These are phyloP conservation scores for Sarcophaga carnaria DNA, from an alignment of 2,888 invertebrate species.

Conservation along the genomic window DNA sequence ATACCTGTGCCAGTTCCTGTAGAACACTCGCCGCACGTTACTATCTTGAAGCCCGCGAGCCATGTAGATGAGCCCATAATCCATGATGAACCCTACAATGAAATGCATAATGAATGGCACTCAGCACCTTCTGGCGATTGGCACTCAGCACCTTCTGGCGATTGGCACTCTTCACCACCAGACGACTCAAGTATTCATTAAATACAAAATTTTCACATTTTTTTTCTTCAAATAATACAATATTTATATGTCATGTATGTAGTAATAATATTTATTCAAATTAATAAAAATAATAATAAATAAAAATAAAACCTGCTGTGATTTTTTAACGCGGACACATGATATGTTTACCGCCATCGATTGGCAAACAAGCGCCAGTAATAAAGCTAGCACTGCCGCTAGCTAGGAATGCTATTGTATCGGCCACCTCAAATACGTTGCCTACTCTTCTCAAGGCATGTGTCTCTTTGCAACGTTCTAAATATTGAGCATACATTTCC, in stretches of 20 bases:
- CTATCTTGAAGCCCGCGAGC: slow-evolving; percentile 45
- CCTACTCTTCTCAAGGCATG: slow-evolving; percentile 95
- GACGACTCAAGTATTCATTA: neutral
- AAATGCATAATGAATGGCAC: slow-evolving; percentile 55
- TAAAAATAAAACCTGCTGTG: neutral
- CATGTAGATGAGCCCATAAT: slow-evolving; percentile 37
- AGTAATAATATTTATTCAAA: neutral
- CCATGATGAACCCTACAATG: slow-evolving; percentile 45
- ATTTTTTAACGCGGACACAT: slow-evolving; percentile 86
- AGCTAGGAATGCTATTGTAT: slow-evolving; percentile 93
- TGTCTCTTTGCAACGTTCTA: slow-evolving; percentile 90
- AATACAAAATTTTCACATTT: neutral
- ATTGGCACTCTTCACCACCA: slow-evolving; percentile 48
- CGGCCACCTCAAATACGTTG: slow-evolving; percentile 90
- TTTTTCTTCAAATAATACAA: neutral
- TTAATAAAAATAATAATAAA: neutral
- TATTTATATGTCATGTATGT: neutral
- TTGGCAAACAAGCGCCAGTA: slow-evolving; percentile 87
- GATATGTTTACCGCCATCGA: slow-evolving; percentile 85
- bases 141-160: slow-evolving; percentile 42
- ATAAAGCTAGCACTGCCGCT: slow-evolving; percentile 88
- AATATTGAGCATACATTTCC: slow-evolving; percentile 88
- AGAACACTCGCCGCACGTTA: slow-evolving; percentile 39
- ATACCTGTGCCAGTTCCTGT: slow-evolving; percentile 63
- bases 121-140: slow-evolving; percentile 47